Evolutionary conservation across 2,888 invertebrate genomes (phyloP).

Genomic region (Nymphalis polychloros): DNA sequence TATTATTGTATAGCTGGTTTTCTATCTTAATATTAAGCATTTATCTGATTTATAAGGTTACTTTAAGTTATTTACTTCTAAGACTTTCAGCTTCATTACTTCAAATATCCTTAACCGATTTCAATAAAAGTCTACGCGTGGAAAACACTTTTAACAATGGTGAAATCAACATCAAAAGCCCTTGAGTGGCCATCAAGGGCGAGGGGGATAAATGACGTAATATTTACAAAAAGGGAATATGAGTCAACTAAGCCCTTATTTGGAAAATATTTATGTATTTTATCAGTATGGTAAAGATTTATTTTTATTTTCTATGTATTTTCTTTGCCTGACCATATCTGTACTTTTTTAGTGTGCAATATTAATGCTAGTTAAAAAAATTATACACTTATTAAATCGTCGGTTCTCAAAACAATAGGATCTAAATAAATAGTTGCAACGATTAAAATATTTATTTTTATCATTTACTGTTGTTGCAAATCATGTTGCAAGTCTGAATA

Average conservation of each 20-base stretch:
- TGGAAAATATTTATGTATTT: neutral
- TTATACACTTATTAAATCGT: no score
- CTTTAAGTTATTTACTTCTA: neutral
- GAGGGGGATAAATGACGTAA: neutral
- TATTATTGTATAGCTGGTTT: constrained; percentile 4
- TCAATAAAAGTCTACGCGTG: constrained; percentile 8
- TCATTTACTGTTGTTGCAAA: no score
- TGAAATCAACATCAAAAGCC: constrained; percentile 10
- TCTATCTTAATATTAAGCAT: neutral
- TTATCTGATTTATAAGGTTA: neutral
- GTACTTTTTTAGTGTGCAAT: no score
- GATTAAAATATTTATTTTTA: no score
- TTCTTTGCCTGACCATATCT: no score
- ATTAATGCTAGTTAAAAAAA: no score
- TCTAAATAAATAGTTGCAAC: no score
- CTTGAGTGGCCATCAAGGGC: neutral
- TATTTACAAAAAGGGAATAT: neutral
- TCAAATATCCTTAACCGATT: neutral
- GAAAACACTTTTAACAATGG: constrained; percentile 6
- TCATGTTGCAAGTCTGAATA: neutral
- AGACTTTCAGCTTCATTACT: neutral
- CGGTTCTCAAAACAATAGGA: no score
- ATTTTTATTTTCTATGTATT: neutral
- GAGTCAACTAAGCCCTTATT: neutral
- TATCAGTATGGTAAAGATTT: neutral